Evolutionary conservation across 2,797 vertebrate genomes (phyloP).

Genomic region (Labroides dimidiatus): DNA sequence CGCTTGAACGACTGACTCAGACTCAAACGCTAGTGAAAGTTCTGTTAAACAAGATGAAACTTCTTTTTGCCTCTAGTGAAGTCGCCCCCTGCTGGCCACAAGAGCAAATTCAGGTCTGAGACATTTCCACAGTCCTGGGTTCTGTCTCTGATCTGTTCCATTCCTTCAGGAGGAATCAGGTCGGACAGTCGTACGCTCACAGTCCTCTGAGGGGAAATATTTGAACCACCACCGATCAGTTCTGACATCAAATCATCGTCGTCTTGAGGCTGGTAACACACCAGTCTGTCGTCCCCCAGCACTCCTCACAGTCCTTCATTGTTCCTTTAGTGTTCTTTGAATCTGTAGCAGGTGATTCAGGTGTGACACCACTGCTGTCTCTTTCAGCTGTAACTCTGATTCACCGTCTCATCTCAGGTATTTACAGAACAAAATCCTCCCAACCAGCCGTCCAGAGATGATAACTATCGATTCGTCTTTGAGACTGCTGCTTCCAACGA

Average conservation of each 20-base stretch:
- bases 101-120: background rate
- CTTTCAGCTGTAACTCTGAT: conserved; percentile 39
- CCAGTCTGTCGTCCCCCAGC: conserved; percentile 16
- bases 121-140: background rate
- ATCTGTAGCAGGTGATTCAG: conserved; percentile 21
- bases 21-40: too few relatives aligned
- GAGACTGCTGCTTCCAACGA: conserved; percentile 35
- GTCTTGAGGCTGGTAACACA: conserved; percentile 14
- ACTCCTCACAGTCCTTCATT: background rate
- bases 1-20: too few relatives aligned
- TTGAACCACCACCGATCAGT: conserved; percentile 13
- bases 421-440: conserved; percentile 41
- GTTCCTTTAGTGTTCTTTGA: background rate
- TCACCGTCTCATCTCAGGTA: conserved; percentile 36
- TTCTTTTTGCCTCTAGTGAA: too few relatives aligned
- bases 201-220: background rate
- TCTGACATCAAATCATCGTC: conserved; percentile 6
- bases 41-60: too few relatives aligned
- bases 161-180: background rate
- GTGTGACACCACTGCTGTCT: conserved; percentile 11
- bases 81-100: too few relatives aligned
- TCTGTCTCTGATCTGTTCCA: background rate
- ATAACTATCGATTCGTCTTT: conserved; percentile 65
- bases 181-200: background rate
- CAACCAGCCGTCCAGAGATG: conserved; percentile 9